Evolutionary conservation across 2,888 invertebrate genomes (phyloP), one percentile per base, ranked within the genome.

Genomic region (Crepidodera aurea): DNA sequence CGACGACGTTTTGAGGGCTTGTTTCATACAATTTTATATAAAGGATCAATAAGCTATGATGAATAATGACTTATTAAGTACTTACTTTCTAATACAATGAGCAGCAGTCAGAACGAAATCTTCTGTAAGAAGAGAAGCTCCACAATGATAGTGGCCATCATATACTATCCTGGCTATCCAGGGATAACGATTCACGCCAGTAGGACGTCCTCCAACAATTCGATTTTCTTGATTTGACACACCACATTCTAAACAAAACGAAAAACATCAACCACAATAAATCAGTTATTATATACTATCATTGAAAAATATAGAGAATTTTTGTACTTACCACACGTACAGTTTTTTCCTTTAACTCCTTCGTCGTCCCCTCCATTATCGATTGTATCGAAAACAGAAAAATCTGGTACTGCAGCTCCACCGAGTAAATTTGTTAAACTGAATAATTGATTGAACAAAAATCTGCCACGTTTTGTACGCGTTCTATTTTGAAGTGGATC

Each of bases 71-170:
- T 34, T 44, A 13, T 46, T 34, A 19, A 13, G 18, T 18, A 32
- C 32, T 6, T 81, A 91, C 91, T 89, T 90, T 78, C 90, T 84
- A 57, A 94, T 90, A 77, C 94, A 94, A 83, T 94, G 94, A 1
- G 94, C 94, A 0, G 94, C 94, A 0, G 94, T 93, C 57, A 94
- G 83, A 60, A 94, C 92, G 78, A 92, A 93, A 80, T 93, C 91
- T 77, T 90, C 89, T 57, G 91, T 92, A 42, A 94, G 83, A 22
- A 94, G 83, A 1, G 93, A 92, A 16, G 90, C 94, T 0, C 94
- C 94, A 75, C 94, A 94, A 78, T 94, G 94, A 82, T 93, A 94
- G 79, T 91, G 91, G 0, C 93, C 93, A 75, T 94, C 92, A 79
- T 94, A 94, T 10, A 94, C 90, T 57, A 94, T 84, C 42, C 93